phyloP scores from a whole-genome alignment of 2,888 invertebrate species.

The Cantharis flavilabris region DNA sequence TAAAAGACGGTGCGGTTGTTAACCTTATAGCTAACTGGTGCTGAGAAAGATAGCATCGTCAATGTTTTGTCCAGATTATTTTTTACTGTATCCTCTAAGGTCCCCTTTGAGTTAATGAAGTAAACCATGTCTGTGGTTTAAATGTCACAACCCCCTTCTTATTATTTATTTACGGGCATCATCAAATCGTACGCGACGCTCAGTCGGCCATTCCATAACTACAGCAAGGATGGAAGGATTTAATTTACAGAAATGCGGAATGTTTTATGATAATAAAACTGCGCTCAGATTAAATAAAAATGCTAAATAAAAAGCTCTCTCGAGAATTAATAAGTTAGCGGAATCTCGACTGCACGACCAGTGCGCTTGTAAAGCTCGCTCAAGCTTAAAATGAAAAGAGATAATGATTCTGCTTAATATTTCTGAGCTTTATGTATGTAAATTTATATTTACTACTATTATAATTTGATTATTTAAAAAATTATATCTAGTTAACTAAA shows the following conservation, averaged over 20 bases:
- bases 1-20: slow-evolving; percentile 25
- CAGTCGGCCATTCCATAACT: slow-evolving; percentile 22
- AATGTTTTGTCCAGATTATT: slow-evolving; percentile 54
- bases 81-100: slow-evolving; percentile 52
- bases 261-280: slow-evolving; percentile 56
- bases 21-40: slow-evolving; percentile 38
- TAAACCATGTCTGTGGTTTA: slow-evolving; percentile 48
- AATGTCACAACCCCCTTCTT: slow-evolving; percentile 44
- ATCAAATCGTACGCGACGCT: slow-evolving; percentile 42
- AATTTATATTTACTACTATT: neutral
- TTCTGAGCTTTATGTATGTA: slow-evolving; percentile 15
- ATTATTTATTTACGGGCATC: slow-evolving; percentile 50
- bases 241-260: slow-evolving; percentile 56
- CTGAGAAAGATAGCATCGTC: slow-evolving; percentile 40
- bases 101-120: slow-evolving; percentile 55
- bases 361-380: slow-evolving; percentile 25
- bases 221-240: slow-evolving; percentile 47
- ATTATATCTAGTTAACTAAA: neutral
- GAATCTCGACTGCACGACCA: slow-evolving; percentile 31
- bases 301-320: slow-evolving; percentile 55
- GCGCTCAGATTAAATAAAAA: slow-evolving; percentile 56
- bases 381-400: slow-evolving; percentile 25
- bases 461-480: neutral
- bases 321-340: slow-evolving; percentile 54
- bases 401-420: slow-evolving; percentile 16